These are phyloP conservation scores for Lindbergichthys nudifrons DNA, from an alignment of 2,797 vertebrate genomes.

Conservation along the genomic window DNA sequence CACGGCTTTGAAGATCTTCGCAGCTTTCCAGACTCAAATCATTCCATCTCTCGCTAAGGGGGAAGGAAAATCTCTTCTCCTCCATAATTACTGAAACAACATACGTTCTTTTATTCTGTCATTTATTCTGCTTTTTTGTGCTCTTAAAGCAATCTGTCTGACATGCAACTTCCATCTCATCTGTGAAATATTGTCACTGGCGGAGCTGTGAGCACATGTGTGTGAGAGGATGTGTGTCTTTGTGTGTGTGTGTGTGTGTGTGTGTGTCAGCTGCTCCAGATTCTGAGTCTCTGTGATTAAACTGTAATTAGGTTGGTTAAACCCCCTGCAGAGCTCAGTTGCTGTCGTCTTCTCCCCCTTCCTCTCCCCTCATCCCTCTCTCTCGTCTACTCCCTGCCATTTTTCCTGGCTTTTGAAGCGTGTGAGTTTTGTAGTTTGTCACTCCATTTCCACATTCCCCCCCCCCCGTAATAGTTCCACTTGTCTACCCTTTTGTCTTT, in stretches of 20 bases:
- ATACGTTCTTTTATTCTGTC: slow-evolving; percentile 57
- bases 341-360: slow-evolving; percentile 68
- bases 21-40: slow-evolving; percentile 67
- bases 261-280: slow-evolving; percentile 78
- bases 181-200: slow-evolving; percentile 64
- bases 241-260: slow-evolving; percentile 45
- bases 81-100: slow-evolving; percentile 75
- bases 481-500: slow-evolving; percentile 37
- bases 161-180: slow-evolving; percentile 74
- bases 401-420: slow-evolving; percentile 55
- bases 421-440: slow-evolving; percentile 65
- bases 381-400: slow-evolving; percentile 51
- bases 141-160: slow-evolving; percentile 69
- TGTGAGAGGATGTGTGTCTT: slow-evolving; percentile 41
- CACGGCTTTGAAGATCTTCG: slow-evolving; percentile 64
- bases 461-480: slow-evolving; percentile 43
- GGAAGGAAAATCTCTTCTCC: slow-evolving; percentile 58
- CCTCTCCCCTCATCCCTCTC: slow-evolving; percentile 50
- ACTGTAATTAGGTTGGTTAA: slow-evolving; percentile 86
- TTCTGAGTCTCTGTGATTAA: slow-evolving; percentile 83
- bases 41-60: slow-evolving; percentile 37
- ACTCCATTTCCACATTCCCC: slow-evolving; percentile 11
- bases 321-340: slow-evolving; percentile 81
- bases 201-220: slow-evolving; percentile 57
- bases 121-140: slow-evolving; percentile 37